A percentile compares a stretch with the other conserved stretches of the same genome.
phyloP scores from a whole-genome alignment of 2,797 vertebrate genomes.

The Poeciliopsis gracilis region DNA sequence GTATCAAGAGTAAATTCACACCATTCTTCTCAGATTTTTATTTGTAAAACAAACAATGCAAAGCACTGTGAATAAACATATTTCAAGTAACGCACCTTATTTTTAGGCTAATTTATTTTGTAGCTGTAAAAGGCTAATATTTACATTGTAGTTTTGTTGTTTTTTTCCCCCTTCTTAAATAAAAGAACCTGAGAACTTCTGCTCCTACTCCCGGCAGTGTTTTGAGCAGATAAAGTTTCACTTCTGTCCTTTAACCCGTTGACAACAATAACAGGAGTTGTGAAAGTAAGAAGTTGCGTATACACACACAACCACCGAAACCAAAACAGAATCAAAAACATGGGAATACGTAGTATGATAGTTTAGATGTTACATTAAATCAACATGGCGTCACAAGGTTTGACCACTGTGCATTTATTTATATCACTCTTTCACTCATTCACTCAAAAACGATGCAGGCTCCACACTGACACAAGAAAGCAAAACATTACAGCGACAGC shows the following conservation, averaged over 20 bases:
- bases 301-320: background rate
- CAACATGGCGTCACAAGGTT: background rate
- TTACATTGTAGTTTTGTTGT: background rate
- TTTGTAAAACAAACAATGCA: background rate
- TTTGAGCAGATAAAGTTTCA: conserved; percentile 29
- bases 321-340: background rate
- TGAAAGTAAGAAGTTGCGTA: conserved; percentile 32
- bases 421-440: conserved; percentile 50
- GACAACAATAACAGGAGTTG: background rate
- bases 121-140: background rate
- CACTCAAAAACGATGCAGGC: conserved; percentile 55
- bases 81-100: background rate
- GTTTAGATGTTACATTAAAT: background rate
- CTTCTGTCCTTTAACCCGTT: conserved; percentile 20
- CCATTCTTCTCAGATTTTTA: background rate
- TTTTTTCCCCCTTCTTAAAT: background rate
- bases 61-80: background rate
- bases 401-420: conserved; percentile 62
- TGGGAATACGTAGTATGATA: background rate
- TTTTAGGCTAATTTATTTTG: background rate
- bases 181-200: background rate
- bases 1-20: background rate
- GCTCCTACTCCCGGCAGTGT: background rate
- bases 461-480: conserved; percentile 55
- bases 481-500: conserved; percentile 43